Evolutionary conservation across 2,113 vertebrate species (phyloP), one percentile per base, ranked within the genome.

Genomic region (Paedocypris sp.): DNA sequence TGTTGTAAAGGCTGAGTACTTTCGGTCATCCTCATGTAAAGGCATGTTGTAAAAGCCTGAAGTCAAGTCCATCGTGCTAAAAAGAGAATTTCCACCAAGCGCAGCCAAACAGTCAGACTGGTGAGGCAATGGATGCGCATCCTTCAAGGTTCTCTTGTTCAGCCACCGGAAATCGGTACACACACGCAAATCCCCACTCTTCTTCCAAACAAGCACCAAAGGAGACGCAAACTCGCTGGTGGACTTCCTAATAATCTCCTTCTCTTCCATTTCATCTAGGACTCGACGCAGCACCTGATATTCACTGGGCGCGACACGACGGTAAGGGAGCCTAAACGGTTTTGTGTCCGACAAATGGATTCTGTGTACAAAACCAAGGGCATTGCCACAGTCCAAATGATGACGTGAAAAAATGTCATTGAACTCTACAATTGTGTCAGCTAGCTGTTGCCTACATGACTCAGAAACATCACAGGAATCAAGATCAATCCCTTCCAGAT

Each of bases 21-120:
- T 62, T 13, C n/a, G 35, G 23, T 50, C 20, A 5, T 25, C 32
- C 11, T 50, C 35, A 29, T 28, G 16, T 3, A 62, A 13, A 32
- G 43, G 57, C 0, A 62, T 39, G 5, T 32, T 62, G 18, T 56
- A 52, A 42, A 51, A 64, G 1, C 67, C 36, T 1, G 38, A 69
- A 1, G 53, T 69, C 12, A 69, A 32, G 23, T 65, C 52, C 62
- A 69, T 66, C 0, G 43, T 42, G n/a, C 28, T 54, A n/a, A 64
- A 58, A 4, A 64, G 22, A 3, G 22, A 8, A 13, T 64, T 57
- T 1, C 62, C 29, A 0, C 62, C 67, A 3, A 66, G 38, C 1
- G 62, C 62, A 15, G 67, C 26, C 3, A 69, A 18, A 19, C 42
- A 31, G 6, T 50, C 67, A 4, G 50, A 23, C 16, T 51, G 62